Base-by-base conservation (phyloP, 1,140 invertebrate species). In the Drosophila santomea region DNA sequence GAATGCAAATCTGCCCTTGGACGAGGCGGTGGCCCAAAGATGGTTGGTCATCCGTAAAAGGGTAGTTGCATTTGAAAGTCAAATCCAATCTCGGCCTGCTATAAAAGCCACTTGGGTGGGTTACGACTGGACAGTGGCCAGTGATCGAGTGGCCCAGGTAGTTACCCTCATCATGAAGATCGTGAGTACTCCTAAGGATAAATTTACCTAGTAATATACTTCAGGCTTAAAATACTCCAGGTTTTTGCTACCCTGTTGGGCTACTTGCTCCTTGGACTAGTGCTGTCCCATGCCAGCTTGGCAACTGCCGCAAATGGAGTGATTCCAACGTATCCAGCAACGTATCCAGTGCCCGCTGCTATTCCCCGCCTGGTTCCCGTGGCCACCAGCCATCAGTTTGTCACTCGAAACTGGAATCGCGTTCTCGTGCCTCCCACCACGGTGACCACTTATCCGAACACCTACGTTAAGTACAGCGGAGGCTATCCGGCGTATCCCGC, bases 1-100 rank as follows among this genome's bases (percentile, higher is more conserved):
- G 62, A 86, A 81, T 84, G 68, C 64, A 60, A 74, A 71, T 61
- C 61, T 86, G 81, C 68, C 82, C 82, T 85, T 85, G 74, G 28
- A 72, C 23, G 11, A 44, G 45, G 36, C 17, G 54, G 50, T 74
- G 23, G 48, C 77, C 78, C 63, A 78, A 74, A 59, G 66, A 74
- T 75, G 82, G 63, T 17, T 23, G 12, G 23, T 25, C 11, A 20
- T 4, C 50, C 25, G 8, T 61, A 63, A 64, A 63, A 35, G 78
- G 82, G 44, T 43, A 45, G 15, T 44, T 81, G 82, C 82, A 86
- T 88, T 88, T 82, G 83, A 79, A 73, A 76, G 41, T 61, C 78
- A 78, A 85, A 67, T 79, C n/a, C 50, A 58, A 32, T 32, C 14
- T 23, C 11, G 25, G 41, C 8, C 0, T 10, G 52, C 47, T 80